Base-by-base conservation (phyloP, 1,140 invertebrate genomes). In the Propsilocerus akamusi region DNA sequence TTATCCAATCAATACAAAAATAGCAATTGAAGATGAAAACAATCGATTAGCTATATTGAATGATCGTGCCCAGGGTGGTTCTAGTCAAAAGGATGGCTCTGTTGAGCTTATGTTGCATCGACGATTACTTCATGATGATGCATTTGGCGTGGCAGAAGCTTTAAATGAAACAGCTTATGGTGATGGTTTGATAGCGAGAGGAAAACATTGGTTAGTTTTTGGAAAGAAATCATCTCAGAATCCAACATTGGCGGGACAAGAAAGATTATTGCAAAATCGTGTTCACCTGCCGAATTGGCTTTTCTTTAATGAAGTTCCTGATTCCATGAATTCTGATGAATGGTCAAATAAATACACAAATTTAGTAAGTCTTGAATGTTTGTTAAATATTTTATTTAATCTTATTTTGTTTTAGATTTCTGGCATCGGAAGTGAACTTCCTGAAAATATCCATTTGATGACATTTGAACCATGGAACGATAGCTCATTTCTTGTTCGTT, bases 131-230 rank as follows among this genome's bases (percentile, higher is more conserved):
- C 70, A 77, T 51, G 94, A 99, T 60, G 95, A 98, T 67, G 80
- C 78, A 1, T 91, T 93, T 57, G 95, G 94, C 5, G 92, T 98
- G 0, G 83, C 72, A 0, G 94, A 99, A 71, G 76, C 93, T 1
- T 65, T 99, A 0, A 89, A 97, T 62, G 95, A 99, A 70, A 74
- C 72, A 3, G 89, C 77, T 0, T 78, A 70, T 55, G 76, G 77
- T 2, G 60, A 71, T 54, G 91, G 93, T 2, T 66, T 98, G 6
- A 80, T 96, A 2, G 81, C 80, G 1, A 72, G 81, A 56, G 94
- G 93, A 30, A 78, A 70, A 24, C 81, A 90, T 65, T 76, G 76
- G 53, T 54, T 86, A 2, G 53, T 78, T 10, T 67, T 71, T 28
- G 75, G 72, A 4, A 46, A 54, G 1, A 32, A 48, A 5, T 55